Evolutionary conservation across 2,113 vertebrate genomes (phyloP), one percentile per base, ranked within the genome.

Genomic region (Neodon shergylaensis): DNA sequence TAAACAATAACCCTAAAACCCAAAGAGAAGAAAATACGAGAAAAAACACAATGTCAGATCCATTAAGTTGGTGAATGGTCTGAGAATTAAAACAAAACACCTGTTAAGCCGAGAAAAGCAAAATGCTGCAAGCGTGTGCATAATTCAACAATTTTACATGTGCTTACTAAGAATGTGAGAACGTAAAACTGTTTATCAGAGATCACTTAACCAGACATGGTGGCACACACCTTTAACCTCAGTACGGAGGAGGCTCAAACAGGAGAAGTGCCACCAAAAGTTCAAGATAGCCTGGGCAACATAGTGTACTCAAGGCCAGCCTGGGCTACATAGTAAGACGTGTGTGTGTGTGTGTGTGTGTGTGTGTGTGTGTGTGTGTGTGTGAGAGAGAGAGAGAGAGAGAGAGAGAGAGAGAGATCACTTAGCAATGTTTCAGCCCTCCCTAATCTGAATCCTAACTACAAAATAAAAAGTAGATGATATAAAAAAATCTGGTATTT

Each of bases 401-500:
- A 24, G 21, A 42, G n/a, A 42, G 9, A 42, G 39, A 74, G 39
- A 42, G 74, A 28, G 6, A 77, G 12, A 28, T 31, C 33, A 1
- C 33, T 81, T 24, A 58, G 52, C 33, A 54, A 22, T 36, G 9
- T 81, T 82, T 96, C 86, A 82, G 22, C 63, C 31, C 49, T 70
- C 33, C 39, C 8, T 66, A 66, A 44, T 72, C 39, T 88, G 74
- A 68, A 96, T 52, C 26, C 21, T 86, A 91, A 70, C 77, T 90
- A 72, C 94, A 28, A 90, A 76, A 66, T 82, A 79, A 70, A 92
- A 79, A 86, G 44, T 49, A 86, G 54, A 88, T 77, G 22, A 65
- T 70, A 39, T 42, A 89, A 65, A 21, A 49, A 76, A 82, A 66
- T 73, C 54, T 14, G 86, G 26, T 19, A 91, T 70, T 44, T 66